Evolutionary conservation across 2,797 vertebrate genomes (phyloP).

Genomic region (Xiphorhynchus erythropygius): DNA sequence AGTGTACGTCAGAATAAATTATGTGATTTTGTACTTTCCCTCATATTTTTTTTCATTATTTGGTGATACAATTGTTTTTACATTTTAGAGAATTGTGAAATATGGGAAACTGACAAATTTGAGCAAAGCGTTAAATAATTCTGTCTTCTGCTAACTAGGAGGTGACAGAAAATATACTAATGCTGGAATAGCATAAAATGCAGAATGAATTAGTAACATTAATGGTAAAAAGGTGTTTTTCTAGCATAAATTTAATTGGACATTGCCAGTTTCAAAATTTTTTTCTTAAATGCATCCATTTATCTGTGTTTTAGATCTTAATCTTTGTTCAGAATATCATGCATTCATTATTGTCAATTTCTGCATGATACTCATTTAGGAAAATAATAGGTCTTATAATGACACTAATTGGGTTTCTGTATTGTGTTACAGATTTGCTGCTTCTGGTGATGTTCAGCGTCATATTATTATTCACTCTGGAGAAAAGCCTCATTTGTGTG

Average conservation of each 20-base stretch:
- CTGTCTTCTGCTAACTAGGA: background rate
- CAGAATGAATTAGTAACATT: background rate
- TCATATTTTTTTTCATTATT: background rate
- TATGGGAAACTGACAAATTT: background rate
- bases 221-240: background rate
- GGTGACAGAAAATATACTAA: background rate
- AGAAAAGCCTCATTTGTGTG: constrained; percentile 94
- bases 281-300: background rate
- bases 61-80: background rate
- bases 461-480: constrained; percentile 97
- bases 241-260: background rate
- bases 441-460: constrained; percentile 94
- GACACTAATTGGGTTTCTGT: background rate
- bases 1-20: background rate
- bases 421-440: constrained; percentile 86
- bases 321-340: background rate
- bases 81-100: background rate
- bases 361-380: background rate
- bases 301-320: background rate
- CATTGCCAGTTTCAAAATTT: background rate
- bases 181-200: background rate
- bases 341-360: background rate
- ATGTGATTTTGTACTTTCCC: background rate
- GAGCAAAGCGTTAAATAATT: background rate
- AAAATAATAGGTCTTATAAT: background rate